Base-by-base conservation (phyloP, 2,797 vertebrate genomes). In the Danio aesculapii region DNA sequence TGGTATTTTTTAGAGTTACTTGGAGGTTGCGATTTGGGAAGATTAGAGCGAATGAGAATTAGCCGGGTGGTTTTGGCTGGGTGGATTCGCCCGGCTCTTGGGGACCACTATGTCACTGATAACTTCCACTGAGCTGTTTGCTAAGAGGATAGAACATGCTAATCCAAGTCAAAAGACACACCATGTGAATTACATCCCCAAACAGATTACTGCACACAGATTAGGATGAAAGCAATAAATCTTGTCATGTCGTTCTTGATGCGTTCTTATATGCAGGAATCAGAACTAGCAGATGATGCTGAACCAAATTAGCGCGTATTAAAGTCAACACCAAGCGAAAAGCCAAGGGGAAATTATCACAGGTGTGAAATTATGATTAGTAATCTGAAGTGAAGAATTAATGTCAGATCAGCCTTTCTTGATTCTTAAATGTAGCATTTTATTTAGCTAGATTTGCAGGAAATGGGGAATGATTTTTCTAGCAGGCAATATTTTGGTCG, bases 111-210 rank as follows among this genome's bases (percentile, higher is more conserved):
- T 91, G 90, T 92, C 92, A 91, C 89, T 77, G 92, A 93, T 94
- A 94, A 93, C 88, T 94, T 92, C 91, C 76, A 86, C 90, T 90
- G 88, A 88, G 88, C 90, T 88, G 85, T 84, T 87, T 85, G 64
- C 21, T 95, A 93, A 96, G 93, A 95, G 93, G 94, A 95, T 96
- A 94, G 86, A 67, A 77, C 9, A 82, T 89, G 85, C 94, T 95
- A 95, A 95, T 94, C 92, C 94, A 92, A 95, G 95, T 93, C 93
- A 92, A 92, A 93, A 95, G 94, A 94, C 94, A 93, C 90, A 93
- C 93, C 92, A 93, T 94, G 93, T 94, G 94, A 95, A 96, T 95
- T 94, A 94, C 94, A 95, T 93, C 93, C 92, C 91, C 90, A 95
- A 92, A 94, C 94, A 94, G 94, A 94, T 94, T 95, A 94, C 91